Conservation (phyloP, 2,797 vertebrate species). For the Melanotaenia maccullochi region DNA sequence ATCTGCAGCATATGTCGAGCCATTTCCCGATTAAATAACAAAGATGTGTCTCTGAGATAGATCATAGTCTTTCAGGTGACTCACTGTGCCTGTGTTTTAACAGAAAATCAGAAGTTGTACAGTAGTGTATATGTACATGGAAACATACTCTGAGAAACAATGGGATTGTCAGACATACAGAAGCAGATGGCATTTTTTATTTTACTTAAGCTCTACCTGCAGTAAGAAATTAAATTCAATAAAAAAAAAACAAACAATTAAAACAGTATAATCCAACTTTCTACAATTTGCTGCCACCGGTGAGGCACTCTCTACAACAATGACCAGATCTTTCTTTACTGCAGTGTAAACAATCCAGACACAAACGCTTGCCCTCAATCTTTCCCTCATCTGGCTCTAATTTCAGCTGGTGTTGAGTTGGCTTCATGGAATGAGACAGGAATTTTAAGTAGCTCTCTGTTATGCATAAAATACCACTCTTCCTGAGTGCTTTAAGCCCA, state of each 20-base stretch:
- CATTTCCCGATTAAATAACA: constrained; percentile 67
- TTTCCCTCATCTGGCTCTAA: constrained; percentile 50
- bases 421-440: constrained; percentile 42
- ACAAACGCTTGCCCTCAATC: constrained; percentile 14
- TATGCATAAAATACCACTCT: constrained; percentile 34
- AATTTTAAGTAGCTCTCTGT: constrained; percentile 48
- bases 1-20: constrained; percentile 45
- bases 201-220: constrained; percentile 12
- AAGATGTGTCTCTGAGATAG: constrained; percentile 60
- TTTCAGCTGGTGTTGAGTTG: constrained; percentile 40
- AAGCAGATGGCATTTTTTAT: constrained; percentile 5
- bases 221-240: background rate
- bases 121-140: background rate
- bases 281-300: too few species aligned
- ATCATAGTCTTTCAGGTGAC: constrained; percentile 34
- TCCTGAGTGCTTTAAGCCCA: constrained; percentile 14
- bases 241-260: too few species aligned
- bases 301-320: background rate
- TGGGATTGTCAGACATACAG: constrained; percentile 1
- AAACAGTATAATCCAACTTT: background rate
- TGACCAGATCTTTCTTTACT: constrained; percentile 27
- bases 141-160: constrained; percentile 40
- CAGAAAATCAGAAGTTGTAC: constrained; percentile 9
- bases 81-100: constrained; percentile 39
- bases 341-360: constrained; percentile 10